Evolutionary conservation across 2,113 vertebrate species (phyloP), one percentile per base, ranked within the genome.

Genomic region (Elgaria multicarinata): DNA sequence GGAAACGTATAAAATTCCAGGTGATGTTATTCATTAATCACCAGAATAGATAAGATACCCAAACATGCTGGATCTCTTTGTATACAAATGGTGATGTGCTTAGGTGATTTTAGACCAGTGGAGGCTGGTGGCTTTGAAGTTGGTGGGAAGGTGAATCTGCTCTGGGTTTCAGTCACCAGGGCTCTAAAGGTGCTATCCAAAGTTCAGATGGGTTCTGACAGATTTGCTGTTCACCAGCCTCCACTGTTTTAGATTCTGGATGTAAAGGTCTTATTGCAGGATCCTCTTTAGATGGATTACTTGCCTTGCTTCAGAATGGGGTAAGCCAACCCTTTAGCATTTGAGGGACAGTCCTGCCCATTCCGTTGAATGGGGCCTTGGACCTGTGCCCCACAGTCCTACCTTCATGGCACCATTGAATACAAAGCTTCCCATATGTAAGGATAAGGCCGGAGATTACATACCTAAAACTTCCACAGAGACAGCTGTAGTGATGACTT

Each of bases 401-500:
- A 42, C 3, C 42, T 16, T 26, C 2, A 44, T 44, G 42, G 33
- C 53, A 26, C 20, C 55, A 62, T 24, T 67, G 36, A 44, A 44
- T 20, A 28, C 64, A 69, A 28, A 71, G 50, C 22, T 36, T 16
- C 16, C 9, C 20, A 33, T 67, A 67, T 31, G 24, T 67, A 67
- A 84, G 58, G 13, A 42, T 31, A 78, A 12, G 33, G 39, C 31
- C 0, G 7, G 7, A 2, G 36, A 5, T 20, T 28, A 94, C 95
- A 77, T 94, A 96, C 98, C 96, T 96, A 97, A 97, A 87, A 97
- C 94, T 90, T 98, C 97, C 95, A 96, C 95, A 83, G 97, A 95
- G 90, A 90, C 10, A n/a, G 97, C 93, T 86, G 98, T 95, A 0
- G 97, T 89, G 94, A 97, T 95, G 96, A 97, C 94, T 87, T 88